Percentiles rank a stretch among this genome's conserved stretches.
Evolutionary conservation across 1,140 invertebrate genomes (phyloP).

Genomic region (Plodia interpunctella): DNA sequence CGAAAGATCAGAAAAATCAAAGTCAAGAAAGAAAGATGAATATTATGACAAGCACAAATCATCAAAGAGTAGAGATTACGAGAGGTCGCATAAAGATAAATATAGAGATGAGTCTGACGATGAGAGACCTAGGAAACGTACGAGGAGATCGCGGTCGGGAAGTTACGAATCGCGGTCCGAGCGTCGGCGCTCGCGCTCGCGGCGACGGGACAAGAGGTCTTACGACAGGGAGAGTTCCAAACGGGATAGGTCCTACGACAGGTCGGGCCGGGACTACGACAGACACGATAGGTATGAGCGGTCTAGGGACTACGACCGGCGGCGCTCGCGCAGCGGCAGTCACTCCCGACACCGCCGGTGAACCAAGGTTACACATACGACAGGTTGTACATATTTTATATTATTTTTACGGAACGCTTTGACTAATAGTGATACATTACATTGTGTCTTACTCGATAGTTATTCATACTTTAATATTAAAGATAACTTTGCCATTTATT

Average conservation of each 20-base stretch:
- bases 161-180: conserved; percentile 56
- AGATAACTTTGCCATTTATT: too few relatives aligned
- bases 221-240: conserved; percentile 45
- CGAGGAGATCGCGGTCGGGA: conserved; percentile 49
- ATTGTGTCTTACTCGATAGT: too few relatives aligned
- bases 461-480: too few relatives aligned
- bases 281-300: conserved; percentile 59
- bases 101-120: conserved; percentile 59
- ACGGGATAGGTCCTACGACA: conserved; percentile 23
- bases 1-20: conserved; percentile 39
- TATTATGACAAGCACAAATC: conserved; percentile 44
- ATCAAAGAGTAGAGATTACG: conserved; percentile 46
- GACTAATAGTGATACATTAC: background rate
- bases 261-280: conserved; percentile 29
- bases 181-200: conserved; percentile 34
- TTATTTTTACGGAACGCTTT: conserved; percentile 16
- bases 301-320: conserved; percentile 52
- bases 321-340: conserved; percentile 54
- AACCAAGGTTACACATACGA: conserved; percentile 54
- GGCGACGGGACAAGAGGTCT: conserved; percentile 45
- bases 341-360: conserved; percentile 53
- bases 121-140: conserved; percentile 45
- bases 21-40: conserved; percentile 43
- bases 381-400: conserved; percentile 66
- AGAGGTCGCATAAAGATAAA: conserved; percentile 44